phyloP scores from a whole-genome alignment of 2,113 vertebrate species.

The Oreamnos americanus region DNA sequence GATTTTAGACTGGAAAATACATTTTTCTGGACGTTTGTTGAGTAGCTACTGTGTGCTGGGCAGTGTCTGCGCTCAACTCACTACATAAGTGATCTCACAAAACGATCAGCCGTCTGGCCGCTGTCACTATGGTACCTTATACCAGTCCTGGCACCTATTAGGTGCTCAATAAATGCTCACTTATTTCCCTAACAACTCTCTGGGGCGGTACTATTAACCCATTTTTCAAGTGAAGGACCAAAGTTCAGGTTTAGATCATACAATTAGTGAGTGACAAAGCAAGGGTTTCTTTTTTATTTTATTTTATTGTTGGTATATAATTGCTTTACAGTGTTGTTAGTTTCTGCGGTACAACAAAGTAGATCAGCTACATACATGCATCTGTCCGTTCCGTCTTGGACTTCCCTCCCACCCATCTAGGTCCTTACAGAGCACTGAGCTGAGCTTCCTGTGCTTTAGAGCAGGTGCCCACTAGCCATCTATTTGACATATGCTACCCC shows the following conservation, averaged over 20 bases:
- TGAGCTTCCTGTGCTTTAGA: not conserved
- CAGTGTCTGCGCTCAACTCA: not conserved
- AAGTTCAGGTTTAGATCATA: not conserved
- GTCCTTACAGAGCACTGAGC: not conserved
- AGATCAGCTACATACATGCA: not conserved
- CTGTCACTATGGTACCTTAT: not conserved
- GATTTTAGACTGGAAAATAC: not conserved
- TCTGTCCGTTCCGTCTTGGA: not conserved
- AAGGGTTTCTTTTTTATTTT: not conserved
- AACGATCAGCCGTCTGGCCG: not conserved
- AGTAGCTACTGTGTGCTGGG: not conserved
- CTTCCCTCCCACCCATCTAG: not conserved
- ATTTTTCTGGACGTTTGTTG: not conserved
- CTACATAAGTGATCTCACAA: not conserved
- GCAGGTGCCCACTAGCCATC: not conserved
- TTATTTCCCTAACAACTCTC: not conserved
- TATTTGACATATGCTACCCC: not conserved
- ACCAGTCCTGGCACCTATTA: not conserved
- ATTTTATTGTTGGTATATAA: not conserved
- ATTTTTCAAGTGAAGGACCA: not conserved
- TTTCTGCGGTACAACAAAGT: not conserved
- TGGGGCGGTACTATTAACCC: not conserved
- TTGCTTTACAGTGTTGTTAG: not conserved
- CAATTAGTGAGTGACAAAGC: not conserved
- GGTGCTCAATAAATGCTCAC: not conserved